phyloP scores from a whole-genome alignment of 2,113 vertebrate species.

The Xenopus tropicalis region DNA sequence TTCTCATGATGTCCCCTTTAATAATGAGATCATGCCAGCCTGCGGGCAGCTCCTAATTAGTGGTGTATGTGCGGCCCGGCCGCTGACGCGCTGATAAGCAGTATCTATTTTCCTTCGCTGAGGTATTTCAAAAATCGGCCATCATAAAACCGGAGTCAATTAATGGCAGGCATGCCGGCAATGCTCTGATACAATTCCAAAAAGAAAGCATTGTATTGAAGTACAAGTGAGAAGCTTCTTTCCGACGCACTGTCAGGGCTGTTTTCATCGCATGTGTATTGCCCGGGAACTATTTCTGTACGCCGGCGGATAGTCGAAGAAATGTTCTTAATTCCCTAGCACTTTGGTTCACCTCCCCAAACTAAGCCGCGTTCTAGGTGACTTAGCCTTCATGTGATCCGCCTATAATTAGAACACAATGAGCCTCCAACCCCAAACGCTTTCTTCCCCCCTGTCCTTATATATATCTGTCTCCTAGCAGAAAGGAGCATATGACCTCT shows the following conservation, averaged over 20 bases:
- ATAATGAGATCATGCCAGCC: too few species aligned
- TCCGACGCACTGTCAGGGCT: slow-evolving; percentile 63
- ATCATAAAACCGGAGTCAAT: slow-evolving; percentile 26
- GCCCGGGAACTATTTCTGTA: slow-evolving; percentile 69
- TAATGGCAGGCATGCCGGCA: slow-evolving; percentile 26
- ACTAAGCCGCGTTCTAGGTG: slow-evolving; percentile 72
- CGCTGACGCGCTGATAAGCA: slow-evolving; percentile 8
- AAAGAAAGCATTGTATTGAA: slow-evolving; percentile 67
- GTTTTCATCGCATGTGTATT: slow-evolving; percentile 76
- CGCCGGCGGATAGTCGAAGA: slow-evolving; percentile 60
- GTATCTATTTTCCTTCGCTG: slow-evolving; percentile 20
- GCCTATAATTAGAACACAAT: slow-evolving; percentile 72
- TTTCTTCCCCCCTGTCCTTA: slow-evolving; percentile 58
- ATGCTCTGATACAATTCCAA: slow-evolving; percentile 51
- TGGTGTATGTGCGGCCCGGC: not conserved
- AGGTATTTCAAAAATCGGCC: slow-evolving; percentile 29
- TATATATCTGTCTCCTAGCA: slow-evolving; percentile 69
- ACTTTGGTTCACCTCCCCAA: slow-evolving; percentile 70
- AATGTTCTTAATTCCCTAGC: slow-evolving; percentile 66
- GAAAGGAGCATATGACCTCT: slow-evolving; percentile 71
- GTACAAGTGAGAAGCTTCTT: slow-evolving; percentile 69
- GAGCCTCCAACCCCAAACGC: slow-evolving; percentile 60
- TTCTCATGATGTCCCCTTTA: too few species aligned
- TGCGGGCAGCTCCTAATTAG: too few species aligned
- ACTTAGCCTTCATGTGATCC: slow-evolving; percentile 68